phyloP scores from a whole-genome alignment of 2,888 invertebrate species.

The Protonemura montana region DNA sequence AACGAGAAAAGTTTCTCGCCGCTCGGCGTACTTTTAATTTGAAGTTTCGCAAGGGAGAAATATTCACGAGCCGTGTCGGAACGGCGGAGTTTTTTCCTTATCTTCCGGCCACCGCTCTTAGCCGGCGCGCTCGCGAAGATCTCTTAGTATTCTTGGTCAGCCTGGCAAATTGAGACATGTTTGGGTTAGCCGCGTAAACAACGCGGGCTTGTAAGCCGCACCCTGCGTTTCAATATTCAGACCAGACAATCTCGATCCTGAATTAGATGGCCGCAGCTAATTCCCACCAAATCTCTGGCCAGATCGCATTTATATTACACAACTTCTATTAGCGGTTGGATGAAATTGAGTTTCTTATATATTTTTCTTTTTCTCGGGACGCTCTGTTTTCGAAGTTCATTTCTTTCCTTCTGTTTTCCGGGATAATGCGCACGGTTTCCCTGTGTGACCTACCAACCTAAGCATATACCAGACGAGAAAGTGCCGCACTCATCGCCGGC shows the following conservation, averaged over 20 bases:
- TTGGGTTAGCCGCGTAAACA: background rate
- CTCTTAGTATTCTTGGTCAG: conserved; percentile 12
- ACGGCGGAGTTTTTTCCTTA: background rate
- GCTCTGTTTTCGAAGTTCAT: background rate
- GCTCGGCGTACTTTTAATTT: conserved; percentile 13
- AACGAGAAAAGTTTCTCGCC: conserved; percentile 36
- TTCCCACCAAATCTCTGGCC: background rate
- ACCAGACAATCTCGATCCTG: background rate
- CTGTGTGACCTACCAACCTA: too few species aligned
- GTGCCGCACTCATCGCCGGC: background rate
- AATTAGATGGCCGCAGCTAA: background rate
- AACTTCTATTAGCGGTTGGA: background rate
- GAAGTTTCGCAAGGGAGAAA: conserved; percentile 19
- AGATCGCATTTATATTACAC: background rate
- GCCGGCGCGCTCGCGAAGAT: too few species aligned
- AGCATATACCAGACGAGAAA: background rate
- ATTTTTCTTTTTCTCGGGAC: background rate
- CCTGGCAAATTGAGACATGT: background rate
- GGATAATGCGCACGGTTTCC: background rate
- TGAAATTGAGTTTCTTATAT: background rate
- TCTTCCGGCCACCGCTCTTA: background rate
- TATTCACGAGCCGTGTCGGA: background rate
- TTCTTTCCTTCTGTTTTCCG: background rate
- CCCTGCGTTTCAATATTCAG: background rate
- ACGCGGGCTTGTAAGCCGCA: background rate